Evolutionary conservation across 2,888 invertebrate genomes (phyloP).

Genomic region (Drosophila algonquin): DNA sequence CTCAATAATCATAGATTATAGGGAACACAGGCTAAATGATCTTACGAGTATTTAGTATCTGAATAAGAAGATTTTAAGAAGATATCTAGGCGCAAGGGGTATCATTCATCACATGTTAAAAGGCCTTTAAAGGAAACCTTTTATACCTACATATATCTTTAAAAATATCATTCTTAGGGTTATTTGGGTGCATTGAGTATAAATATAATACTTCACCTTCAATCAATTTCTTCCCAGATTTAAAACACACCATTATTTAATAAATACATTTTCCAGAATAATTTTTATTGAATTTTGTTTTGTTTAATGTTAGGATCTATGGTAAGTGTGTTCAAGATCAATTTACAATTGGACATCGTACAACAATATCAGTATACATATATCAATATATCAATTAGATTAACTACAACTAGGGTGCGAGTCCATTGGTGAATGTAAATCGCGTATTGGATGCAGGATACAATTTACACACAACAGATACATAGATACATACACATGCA

Average conservation of each 20-base stretch:
- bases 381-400: slow-evolving; percentile 22
- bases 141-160: too few species aligned
- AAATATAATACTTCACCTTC: background rate
- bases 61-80: too few species aligned
- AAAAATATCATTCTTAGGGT: too few species aligned
- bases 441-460: slow-evolving; percentile 8
- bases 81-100: too few species aligned
- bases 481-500: background rate
- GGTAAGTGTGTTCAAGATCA: slow-evolving; percentile 60
- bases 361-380: slow-evolving; percentile 68
- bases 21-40: too few species aligned
- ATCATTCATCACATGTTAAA: too few species aligned
- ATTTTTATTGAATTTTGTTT: slow-evolving; percentile 65
- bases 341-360: slow-evolving; percentile 78
- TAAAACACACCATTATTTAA: slow-evolving; percentile 16
- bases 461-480: slow-evolving; percentile 27
- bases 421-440: slow-evolving; percentile 9
- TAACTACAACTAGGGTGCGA: slow-evolving; percentile 31
- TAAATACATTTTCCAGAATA: slow-evolving; percentile 55
- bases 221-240: background rate
- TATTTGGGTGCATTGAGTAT: too few species aligned
- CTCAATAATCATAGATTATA: background rate
- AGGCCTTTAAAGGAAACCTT: too few species aligned
- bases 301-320: slow-evolving; percentile 46
- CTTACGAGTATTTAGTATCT: too few species aligned